Percentiles rank a stretch among this genome's conserved stretches.
These are phyloP conservation scores for Drosophila orosa DNA, from an alignment of 1,140 invertebrate genomes.

Conservation along the genomic window DNA sequence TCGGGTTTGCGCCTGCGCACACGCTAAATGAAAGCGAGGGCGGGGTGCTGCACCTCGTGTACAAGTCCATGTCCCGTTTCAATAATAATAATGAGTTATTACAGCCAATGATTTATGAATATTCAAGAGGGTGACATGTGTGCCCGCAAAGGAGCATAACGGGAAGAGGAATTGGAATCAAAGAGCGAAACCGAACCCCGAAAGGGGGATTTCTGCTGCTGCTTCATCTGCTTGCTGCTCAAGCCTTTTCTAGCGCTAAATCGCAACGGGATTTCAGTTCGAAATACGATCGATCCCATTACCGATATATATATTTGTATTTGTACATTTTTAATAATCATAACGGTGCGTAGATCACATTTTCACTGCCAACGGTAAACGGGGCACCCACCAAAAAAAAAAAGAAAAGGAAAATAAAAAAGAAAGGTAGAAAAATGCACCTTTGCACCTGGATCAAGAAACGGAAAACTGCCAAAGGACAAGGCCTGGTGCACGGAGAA, in stretches of 20 bases:
- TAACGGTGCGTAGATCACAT: conserved; percentile 56
- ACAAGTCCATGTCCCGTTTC: neutral
- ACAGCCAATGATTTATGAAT: conserved; percentile 74
- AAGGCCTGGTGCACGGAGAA: conserved; percentile 10
- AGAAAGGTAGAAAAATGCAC: conserved; percentile 7
- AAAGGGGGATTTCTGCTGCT: no score
- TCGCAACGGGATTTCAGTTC: conserved; percentile 27
- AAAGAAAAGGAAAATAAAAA: neutral
- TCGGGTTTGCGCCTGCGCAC: conserved; percentile 22
- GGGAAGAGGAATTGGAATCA: conserved; percentile 22
- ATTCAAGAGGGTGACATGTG: conserved; percentile 68
- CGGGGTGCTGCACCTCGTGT: neutral
- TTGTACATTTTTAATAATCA: conserved; percentile 61
- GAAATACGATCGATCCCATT: conserved; percentile 67
- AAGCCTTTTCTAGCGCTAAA: conserved; percentile 50
- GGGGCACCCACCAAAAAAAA: conserved; percentile 54
- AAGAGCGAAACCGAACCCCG: conserved; percentile 61
- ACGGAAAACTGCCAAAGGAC: conserved; percentile 22
- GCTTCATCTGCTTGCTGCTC: conserved; percentile 24
- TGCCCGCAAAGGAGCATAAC: conserved; percentile 40
- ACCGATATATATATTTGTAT: conserved; percentile 44
- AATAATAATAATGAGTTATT: conserved; percentile 71
- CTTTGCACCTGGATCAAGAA: conserved; percentile 35
- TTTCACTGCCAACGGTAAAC: conserved; percentile 70
- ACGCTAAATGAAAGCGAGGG: conserved; percentile 37